Percentiles rank a stretch among this genome's conserved stretches.
phyloP scores from a whole-genome alignment of 2,113 vertebrate genomes.

The Anarhynchus alexandrinus region DNA sequence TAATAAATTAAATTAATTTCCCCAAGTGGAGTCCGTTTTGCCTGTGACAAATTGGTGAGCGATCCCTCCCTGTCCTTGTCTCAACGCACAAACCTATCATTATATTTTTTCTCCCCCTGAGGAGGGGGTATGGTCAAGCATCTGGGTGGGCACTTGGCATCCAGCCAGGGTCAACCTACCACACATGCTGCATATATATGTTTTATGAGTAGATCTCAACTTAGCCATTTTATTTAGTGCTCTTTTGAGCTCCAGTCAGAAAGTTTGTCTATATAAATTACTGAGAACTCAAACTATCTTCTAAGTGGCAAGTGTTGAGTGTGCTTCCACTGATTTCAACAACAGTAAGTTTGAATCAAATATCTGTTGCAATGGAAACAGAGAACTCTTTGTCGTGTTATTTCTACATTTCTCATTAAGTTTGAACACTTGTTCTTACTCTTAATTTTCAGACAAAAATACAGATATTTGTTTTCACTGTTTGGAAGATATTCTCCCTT shows the following conservation, averaged over 20 bases:
- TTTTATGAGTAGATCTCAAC: background rate
- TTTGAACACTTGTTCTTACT: background rate
- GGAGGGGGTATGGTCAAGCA: background rate
- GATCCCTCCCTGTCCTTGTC: background rate
- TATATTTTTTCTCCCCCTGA: background rate
- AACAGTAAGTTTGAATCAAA: background rate
- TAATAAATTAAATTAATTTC: background rate
- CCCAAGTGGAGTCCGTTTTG: background rate
- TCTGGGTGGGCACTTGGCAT: background rate
- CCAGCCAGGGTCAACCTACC: background rate
- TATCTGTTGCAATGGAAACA: background rate
- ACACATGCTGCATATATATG: too few relatives aligned
- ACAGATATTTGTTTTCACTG: background rate
- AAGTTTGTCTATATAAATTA: background rate
- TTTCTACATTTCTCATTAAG: background rate
- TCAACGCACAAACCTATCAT: fast-evolving
- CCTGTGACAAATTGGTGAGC: fast-evolving
- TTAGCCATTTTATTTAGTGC: background rate
- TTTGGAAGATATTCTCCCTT: background rate
- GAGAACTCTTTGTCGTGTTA: background rate
- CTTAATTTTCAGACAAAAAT: background rate
- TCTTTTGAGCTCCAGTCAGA: background rate
- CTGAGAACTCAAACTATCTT: background rate
- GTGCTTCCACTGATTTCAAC: background rate
- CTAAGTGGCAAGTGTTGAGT: background rate